phyloP scores from a whole-genome alignment of 2,113 vertebrate species.

The Larimichthys crocea region DNA sequence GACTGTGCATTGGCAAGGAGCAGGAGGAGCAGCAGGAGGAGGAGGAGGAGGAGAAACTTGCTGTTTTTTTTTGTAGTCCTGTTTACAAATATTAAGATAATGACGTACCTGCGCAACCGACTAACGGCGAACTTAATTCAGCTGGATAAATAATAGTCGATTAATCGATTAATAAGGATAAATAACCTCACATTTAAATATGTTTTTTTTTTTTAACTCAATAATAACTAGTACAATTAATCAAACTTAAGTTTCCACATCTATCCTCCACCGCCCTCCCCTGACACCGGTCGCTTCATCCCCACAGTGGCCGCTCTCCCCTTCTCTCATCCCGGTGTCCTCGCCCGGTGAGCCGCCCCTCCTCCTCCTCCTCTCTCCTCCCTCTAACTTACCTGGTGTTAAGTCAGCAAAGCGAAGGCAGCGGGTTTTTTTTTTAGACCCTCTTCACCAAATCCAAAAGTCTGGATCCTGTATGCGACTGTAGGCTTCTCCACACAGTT shows the following conservation, averaged over 20 bases:
- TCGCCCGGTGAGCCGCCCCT: neutral
- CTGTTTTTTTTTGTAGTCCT: neutral
- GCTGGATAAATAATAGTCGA: neutral
- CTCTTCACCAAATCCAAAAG: slow-evolving; percentile 44
- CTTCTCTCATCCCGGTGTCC: neutral
- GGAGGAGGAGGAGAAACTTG: slow-evolving; percentile 12
- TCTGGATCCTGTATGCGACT: slow-evolving; percentile 37
- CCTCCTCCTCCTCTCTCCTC: too few species aligned
- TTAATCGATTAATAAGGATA: neutral
- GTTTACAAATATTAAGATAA: slow-evolving; percentile 7
- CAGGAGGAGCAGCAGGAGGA: neutral
- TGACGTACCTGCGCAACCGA: slow-evolving; percentile 31
- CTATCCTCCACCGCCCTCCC: too few species aligned
- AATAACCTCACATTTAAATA: neutral
- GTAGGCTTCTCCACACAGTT: slow-evolving; percentile 47
- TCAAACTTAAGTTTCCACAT: slow-evolving; percentile 41
- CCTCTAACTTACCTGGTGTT: slow-evolving; percentile 69
- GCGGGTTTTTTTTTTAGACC: slow-evolving; percentile 28
- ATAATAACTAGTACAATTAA: neutral
- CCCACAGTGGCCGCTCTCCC: neutral
- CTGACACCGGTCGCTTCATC: neutral
- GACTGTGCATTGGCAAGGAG: slow-evolving; percentile 25
- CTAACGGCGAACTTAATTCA: neutral
- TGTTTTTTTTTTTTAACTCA: neutral
- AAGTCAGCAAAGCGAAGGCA: slow-evolving; percentile 46